Base-by-base conservation (phyloP, 1,140 invertebrate species). In the Prorops nasuta region DNA sequence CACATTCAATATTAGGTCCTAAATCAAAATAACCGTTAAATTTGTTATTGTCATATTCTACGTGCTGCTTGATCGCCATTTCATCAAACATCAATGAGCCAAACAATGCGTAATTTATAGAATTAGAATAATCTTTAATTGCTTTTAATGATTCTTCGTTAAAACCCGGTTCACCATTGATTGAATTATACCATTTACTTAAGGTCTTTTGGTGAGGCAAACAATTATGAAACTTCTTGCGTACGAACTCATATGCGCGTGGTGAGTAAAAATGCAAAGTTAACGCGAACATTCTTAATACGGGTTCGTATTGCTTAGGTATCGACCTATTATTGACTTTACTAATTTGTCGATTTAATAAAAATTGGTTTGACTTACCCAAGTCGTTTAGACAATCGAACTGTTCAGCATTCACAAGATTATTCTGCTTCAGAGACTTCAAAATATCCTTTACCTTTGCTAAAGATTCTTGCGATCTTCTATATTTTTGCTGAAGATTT, bases 61-160 rank as follows among this genome's bases (percentile, higher is more conserved):
- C 21, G 22, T 49, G 39, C 35, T 63, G 51, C 18, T 61, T 43
- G 6, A 71, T 69, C 9, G 58, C 51, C 61, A 69, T 68, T 54
- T 67, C 66, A 55, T 68, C 68, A 14, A 64, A 53, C 21, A 50
- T 35, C 16, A 67, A 35, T 9, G 44, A 42, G 47, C 54, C 53
- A 32, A 57, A 9, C 50, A 24, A 41, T 15, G 20, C 21, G 51
- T 56, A 32, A 45, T 31, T 35, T 21, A 35, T 16, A 21, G 10
- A 18, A 32, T 51, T 31, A 34, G 20, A 21, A 20, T 41, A 41
- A 17, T 43, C 19, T 28, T 40, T 36, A 19, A 48, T 48, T 20
- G 37, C 22, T 18, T 50, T 42, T 46, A 46, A 31, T 9, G 38
- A 34, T 32, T 51, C 49, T 34, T 15, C 35, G 3, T 31, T 34